These are phyloP conservation scores for Microtus oregoni DNA, from an alignment of 2,113 vertebrate species.

Conservation along the genomic window DNA sequence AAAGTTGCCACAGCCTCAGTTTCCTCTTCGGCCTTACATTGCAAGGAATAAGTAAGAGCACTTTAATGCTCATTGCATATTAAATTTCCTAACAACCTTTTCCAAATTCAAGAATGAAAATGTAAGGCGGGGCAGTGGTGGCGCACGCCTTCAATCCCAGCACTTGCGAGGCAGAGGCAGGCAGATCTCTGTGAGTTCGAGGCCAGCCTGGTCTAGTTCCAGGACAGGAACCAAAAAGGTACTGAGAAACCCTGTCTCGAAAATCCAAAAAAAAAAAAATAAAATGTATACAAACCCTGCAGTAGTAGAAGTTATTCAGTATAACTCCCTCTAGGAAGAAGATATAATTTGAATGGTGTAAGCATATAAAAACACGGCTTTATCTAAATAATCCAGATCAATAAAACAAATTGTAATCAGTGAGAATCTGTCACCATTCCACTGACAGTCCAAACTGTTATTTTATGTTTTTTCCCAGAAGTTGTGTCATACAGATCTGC, in stretches of 20 bases:
- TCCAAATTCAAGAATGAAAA: slow-evolving; percentile 33
- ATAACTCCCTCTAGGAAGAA: background rate
- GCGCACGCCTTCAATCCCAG: too few relatives aligned
- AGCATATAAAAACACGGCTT: slow-evolving; percentile 29
- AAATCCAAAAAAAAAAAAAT: too few relatives aligned
- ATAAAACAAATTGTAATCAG: slow-evolving; percentile 7
- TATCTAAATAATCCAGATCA: slow-evolving; percentile 17
- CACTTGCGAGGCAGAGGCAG: too few relatives aligned
- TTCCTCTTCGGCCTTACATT: background rate
- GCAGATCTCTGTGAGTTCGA: too few relatives aligned
- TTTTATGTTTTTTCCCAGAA: background rate
- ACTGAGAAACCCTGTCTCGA: too few relatives aligned
- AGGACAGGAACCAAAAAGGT: too few relatives aligned
- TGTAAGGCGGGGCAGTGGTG: background rate
- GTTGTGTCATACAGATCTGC: background rate
- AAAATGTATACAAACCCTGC: slow-evolving; percentile 40
- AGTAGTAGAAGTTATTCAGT: background rate
- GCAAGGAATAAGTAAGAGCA: background rate
- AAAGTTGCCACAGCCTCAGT: background rate
- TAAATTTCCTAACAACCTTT: background rate
- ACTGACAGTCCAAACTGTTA: background rate
- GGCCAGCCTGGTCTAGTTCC: too few relatives aligned
- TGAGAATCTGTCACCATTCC: background rate
- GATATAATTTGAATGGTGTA: slow-evolving; percentile 40
- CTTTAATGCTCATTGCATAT: background rate